Base-by-base conservation (phyloP, 2,888 invertebrate genomes). In the Arge pagana region DNA sequence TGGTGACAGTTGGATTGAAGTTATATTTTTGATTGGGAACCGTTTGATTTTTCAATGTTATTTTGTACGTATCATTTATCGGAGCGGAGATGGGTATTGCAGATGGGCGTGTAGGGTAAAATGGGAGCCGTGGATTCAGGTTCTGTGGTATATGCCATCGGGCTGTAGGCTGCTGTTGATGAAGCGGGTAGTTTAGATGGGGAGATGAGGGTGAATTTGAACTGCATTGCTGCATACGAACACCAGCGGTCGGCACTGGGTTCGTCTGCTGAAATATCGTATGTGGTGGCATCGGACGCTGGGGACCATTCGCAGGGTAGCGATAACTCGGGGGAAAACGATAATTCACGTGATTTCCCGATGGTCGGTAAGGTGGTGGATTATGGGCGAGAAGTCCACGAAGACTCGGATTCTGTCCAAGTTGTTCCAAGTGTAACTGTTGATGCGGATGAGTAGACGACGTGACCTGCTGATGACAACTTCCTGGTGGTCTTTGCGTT, bases 111-210 rank as follows among this genome's bases (percentile, higher is more conserved):
- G 63, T 42, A 3, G 56, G 54, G 40, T 64, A 60, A 54, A 60
- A 68, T 26, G 67, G 64, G 54, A 65, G 59, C 50, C 62, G 58
- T 52, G 64, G 57, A 60, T 64, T 72, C 1, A 63, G 66, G 57
- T 84, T 83, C 68, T 85, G 86, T 50, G 86, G 90, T 64, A 87
- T 89, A 76, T 90, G 90, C 89, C 90, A 90, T 71, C 88, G 87
- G 67, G 85, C 83, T 19, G 74, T 60, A 6, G 61, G 63, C 50
- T 64, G 67, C 11, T 60, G 64, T 66, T 53, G 50, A 55, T 66
- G 59, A 59, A 67, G 65, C 56, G 67, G 65, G 23, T 72, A 58
- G 42, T 54, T 54, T 24, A 57, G 50, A 40, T 67, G 66, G 42
- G 64, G 68, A 2, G 59, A 28, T 3, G 64, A 57, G 1, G 63